Conservation (phyloP, 23 tunicate species). For the Ascidia mentula region DNA sequence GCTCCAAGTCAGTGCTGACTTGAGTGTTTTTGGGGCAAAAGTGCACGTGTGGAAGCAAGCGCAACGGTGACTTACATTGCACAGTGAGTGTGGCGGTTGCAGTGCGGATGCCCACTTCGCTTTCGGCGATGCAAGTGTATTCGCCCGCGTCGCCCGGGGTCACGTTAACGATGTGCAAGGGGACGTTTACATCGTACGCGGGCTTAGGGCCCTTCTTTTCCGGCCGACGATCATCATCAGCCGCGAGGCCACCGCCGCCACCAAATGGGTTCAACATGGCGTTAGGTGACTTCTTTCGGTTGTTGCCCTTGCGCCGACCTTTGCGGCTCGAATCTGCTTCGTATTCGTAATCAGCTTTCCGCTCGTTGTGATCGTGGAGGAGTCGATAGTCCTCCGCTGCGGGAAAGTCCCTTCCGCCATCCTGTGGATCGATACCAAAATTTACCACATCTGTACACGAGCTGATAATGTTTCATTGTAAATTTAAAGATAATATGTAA, state of each 20-base stretch:
- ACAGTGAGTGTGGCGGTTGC: constrained; percentile 66
- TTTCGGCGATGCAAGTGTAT: constrained; percentile 71
- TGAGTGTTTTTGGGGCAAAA: no score
- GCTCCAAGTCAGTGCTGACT: no score
- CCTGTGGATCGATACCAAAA: constrained; percentile 14
- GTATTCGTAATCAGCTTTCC: background rate
- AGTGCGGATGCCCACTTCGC: constrained; percentile 42
- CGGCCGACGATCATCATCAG: background rate
- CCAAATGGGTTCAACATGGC: background rate
- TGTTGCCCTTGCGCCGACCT: background rate
- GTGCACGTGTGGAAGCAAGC: no score
- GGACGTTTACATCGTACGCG: constrained; percentile 10
- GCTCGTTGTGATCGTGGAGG: background rate
- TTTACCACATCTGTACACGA: no score
- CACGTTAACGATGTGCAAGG: constrained; percentile 61
- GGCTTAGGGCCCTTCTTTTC: background rate
- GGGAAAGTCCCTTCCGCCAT: constrained; percentile 52
- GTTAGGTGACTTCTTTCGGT: background rate
- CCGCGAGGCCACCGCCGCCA: background rate
- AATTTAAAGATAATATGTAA: no score
- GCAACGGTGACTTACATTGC: constrained; percentile 54
- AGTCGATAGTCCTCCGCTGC: constrained; percentile 63
- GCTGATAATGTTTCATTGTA: no score
- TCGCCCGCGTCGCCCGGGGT: constrained; percentile 69
- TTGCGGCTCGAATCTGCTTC: background rate